Percentiles rank a stretch among this genome's conserved stretches.
These are phyloP conservation scores for Actenoides hombroni DNA, from an alignment of 2,113 vertebrate species.

Conservation along the genomic window DNA sequence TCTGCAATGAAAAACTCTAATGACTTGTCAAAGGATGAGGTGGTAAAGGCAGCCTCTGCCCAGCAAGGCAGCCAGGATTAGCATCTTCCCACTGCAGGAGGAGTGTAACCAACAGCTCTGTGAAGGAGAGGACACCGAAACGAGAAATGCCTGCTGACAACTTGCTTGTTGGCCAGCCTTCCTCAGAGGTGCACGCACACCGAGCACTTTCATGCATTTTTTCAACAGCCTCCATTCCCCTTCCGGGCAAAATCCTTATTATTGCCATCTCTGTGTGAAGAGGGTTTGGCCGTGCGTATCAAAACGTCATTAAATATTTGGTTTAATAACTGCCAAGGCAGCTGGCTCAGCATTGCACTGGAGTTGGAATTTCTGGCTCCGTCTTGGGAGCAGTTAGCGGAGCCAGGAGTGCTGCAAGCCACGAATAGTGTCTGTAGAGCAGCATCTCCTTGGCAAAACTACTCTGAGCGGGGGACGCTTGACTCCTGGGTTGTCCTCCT, in stretches of 20 bases:
- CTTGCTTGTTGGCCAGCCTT: background rate
- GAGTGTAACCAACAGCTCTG: background rate
- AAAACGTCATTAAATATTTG: slow-evolving; percentile 4
- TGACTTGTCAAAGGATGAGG: background rate
- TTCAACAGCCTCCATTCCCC: background rate
- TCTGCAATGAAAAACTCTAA: background rate
- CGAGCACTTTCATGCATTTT: background rate
- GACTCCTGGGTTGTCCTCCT: background rate
- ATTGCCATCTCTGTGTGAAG: background rate
- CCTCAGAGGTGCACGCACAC: background rate
- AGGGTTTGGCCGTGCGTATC: background rate
- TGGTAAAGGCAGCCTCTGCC: background rate
- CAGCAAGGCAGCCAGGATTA: background rate
- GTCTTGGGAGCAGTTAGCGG: background rate
- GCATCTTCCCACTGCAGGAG: background rate
- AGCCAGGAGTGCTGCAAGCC: background rate
- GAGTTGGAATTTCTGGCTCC: background rate
- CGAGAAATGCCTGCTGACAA: background rate
- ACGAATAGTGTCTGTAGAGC: background rate
- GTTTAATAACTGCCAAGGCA: background rate
- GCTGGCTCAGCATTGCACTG: background rate
- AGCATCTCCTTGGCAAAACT: background rate
- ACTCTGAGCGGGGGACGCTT: background rate
- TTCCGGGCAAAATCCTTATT: background rate
- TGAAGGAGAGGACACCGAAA: background rate